Conservation (phyloP, 2,888 invertebrate species). For the Galeruca laticollis region DNA sequence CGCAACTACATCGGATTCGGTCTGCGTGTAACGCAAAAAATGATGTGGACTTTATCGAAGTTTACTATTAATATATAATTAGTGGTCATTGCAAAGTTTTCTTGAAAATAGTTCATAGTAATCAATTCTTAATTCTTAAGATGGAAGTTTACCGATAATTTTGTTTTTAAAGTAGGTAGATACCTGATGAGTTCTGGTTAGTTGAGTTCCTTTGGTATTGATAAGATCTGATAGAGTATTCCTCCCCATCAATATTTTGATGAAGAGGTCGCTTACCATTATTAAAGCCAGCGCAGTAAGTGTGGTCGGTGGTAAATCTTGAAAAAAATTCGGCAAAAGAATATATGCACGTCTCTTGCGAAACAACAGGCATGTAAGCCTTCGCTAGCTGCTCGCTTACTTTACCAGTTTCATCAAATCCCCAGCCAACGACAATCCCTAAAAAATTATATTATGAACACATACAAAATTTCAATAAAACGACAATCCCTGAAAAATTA, state of each 20-base stretch:
- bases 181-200: constrained; percentile 4
- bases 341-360: constrained; percentile 72
- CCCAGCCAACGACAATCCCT: constrained; percentile 66
- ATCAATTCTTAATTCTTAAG: too few relatives aligned
- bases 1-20: too few relatives aligned
- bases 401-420: constrained; percentile 72
- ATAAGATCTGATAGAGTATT: neutral
- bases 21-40: too few relatives aligned
- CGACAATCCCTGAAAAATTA: too few relatives aligned
- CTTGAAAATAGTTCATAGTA: too few relatives aligned
- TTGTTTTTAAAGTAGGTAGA: constrained; percentile 7
- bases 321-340: constrained; percentile 74
- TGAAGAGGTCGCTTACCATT: constrained; percentile 59
- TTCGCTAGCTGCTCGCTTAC: constrained; percentile 72
- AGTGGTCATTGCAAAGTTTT: too few relatives aligned
- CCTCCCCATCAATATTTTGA: neutral
- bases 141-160: neutral
- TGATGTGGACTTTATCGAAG: too few relatives aligned
- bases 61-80: too few relatives aligned
- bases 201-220: neutral
- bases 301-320: constrained; percentile 71
- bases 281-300: constrained; percentile 67
- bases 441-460: too few relatives aligned
- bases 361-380: constrained; percentile 73
- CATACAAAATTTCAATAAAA: too few relatives aligned